phyloP scores from a whole-genome alignment of 1,140 invertebrate genomes.

The Drosophila ogumai region DNA sequence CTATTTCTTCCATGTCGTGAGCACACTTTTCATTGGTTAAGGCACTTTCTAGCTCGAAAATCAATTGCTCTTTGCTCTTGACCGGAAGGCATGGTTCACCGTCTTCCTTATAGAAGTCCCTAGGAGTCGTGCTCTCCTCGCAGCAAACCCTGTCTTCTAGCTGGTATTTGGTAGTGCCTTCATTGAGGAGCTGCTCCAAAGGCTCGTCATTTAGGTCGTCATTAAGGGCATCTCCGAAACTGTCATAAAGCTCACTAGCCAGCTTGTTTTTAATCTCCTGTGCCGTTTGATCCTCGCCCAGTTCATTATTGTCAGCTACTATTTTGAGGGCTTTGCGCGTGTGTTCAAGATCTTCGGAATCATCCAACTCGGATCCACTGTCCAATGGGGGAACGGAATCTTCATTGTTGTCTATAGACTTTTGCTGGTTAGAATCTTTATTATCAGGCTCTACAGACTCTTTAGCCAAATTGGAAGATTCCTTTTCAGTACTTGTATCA shows the following conservation, averaged over 20 bases:
- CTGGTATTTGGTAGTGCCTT: background rate
- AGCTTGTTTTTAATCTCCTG: slow-evolving; percentile 38
- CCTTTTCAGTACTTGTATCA: background rate
- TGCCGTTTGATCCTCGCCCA: background rate
- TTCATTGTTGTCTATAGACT: background rate
- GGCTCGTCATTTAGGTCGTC: slow-evolving; percentile 2
- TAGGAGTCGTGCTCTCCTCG: background rate
- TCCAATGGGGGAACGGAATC: background rate
- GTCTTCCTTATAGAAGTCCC: background rate
- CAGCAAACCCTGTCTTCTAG: slow-evolving; percentile 5
- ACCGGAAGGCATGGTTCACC: background rate
- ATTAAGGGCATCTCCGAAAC: slow-evolving; percentile 10
- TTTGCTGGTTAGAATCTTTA: background rate
- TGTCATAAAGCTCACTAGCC: slow-evolving; percentile 45
- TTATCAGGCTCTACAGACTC: background rate
- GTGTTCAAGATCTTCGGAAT: slow-evolving; percentile 9
- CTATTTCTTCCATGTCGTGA: slow-evolving; percentile 60
- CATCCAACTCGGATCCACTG: slow-evolving; percentile 37
- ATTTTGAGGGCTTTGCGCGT: slow-evolving; percentile 11
- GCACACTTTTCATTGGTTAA: slow-evolving; percentile 55
- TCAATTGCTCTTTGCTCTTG: slow-evolving; percentile 36
- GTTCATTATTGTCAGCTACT: slow-evolving; percentile 4
- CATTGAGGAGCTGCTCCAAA: slow-evolving; percentile 17
- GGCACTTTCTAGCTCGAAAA: slow-evolving; percentile 46
- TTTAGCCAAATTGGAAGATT: background rate